A percentile compares a stretch with the other conserved stretches of the same genome.
Conservation (phyloP, 2,797 vertebrate genomes). For the Coranthus polyacanthus region DNA sequence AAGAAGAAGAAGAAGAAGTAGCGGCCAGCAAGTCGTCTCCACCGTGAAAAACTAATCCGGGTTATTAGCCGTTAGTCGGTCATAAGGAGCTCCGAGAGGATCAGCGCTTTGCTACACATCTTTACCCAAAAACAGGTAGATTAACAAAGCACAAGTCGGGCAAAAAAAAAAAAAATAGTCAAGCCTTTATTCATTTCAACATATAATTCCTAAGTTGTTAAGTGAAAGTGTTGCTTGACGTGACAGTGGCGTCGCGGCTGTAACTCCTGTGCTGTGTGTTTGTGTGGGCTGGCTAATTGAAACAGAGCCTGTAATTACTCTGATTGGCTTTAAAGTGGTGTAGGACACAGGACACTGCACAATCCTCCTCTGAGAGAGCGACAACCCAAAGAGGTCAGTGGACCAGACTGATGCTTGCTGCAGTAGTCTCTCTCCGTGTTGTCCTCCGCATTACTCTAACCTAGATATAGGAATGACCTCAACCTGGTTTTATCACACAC, state of each 20-base stretch:
- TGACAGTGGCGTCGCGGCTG: conserved; percentile 1
- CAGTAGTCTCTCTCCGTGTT: conserved; percentile 61
- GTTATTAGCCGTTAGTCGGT: conserved; percentile 27
- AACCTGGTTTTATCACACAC: conserved; percentile 63
- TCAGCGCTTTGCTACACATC: conserved; percentile 16
- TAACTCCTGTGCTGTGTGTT: not conserved
- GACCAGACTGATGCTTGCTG: conserved; percentile 69
- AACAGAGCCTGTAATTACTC: conserved; percentile 43
- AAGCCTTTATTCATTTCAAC: not conserved
- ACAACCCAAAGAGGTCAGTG: conserved; percentile 71
- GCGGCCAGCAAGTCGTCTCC: conserved; percentile 29
- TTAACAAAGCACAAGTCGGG: not conserved
- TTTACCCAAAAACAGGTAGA: conserved; percentile 53
- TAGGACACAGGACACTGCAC: conserved; percentile 61
- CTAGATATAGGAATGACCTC: conserved; percentile 73
- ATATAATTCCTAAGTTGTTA: no score
- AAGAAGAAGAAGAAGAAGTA: conserved; percentile 13
- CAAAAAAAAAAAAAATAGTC: not conserved
- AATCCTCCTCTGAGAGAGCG: conserved; percentile 22
- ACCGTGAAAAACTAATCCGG: conserved; percentile 54
- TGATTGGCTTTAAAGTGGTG: conserved; percentile 51
- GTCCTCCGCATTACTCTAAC: conserved; percentile 70
- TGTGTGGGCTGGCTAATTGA: conserved; percentile 19
- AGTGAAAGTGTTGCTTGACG: conserved; percentile 21
- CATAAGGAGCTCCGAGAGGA: conserved; percentile 37